Conservation (phyloP, 2,113 vertebrate genomes). For the Gymnorhina tibicen region DNA sequence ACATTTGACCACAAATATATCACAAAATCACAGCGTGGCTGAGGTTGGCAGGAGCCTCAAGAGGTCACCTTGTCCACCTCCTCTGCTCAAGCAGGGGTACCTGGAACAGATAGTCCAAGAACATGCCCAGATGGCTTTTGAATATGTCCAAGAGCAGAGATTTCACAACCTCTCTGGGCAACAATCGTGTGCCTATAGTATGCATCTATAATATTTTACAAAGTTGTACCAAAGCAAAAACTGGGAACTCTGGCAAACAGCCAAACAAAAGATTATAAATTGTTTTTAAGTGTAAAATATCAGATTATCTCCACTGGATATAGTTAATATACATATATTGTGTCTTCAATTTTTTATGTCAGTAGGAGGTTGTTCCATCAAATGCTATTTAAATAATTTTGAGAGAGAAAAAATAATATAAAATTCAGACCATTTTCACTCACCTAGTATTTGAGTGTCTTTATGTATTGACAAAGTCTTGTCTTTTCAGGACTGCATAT, state of each 20-base stretch:
- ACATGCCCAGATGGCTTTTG: background rate
- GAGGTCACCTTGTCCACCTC: background rate
- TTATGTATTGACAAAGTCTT: background rate
- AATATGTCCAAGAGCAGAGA: background rate
- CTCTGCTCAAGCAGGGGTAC: background rate
- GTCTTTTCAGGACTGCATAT: background rate
- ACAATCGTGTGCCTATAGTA: background rate
- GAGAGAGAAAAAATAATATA: background rate
- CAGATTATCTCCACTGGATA: background rate
- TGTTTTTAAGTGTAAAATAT: background rate
- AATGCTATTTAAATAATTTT: background rate
- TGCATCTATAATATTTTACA: background rate
- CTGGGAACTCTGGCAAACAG: background rate
- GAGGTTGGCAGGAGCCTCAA: background rate
- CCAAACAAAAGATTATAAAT: background rate
- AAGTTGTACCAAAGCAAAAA: background rate
- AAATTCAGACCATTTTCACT: background rate
- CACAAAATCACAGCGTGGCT: background rate
- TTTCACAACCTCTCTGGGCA: background rate
- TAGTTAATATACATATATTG: background rate
- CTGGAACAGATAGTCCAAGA: background rate
- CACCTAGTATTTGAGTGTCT: background rate
- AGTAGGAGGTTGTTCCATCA: background rate
- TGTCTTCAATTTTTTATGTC: background rate
- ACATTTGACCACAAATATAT: background rate